Conservation (phyloP, 2,888 invertebrate genomes). For the Norana najaformis region DNA sequence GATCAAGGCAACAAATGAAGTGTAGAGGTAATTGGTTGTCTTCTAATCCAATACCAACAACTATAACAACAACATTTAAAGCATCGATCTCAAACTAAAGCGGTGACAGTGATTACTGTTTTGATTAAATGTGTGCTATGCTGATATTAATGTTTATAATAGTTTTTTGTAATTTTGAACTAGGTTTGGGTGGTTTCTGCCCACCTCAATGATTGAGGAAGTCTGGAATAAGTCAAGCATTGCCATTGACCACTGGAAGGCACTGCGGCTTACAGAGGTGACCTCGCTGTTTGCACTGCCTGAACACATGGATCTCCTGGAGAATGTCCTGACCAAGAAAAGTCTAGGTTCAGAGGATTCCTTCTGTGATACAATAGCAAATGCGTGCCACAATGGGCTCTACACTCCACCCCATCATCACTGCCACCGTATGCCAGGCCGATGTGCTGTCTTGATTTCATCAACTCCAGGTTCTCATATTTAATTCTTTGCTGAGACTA, state of each 20-base stretch:
- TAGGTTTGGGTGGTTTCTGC: slow-evolving; percentile 33
- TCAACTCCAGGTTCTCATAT: slow-evolving; percentile 60
- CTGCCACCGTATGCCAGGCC: slow-evolving; percentile 39
- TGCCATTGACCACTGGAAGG: slow-evolving; percentile 67
- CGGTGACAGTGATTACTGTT: not conserved
- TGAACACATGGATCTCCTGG: not conserved
- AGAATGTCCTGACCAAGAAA: not conserved
- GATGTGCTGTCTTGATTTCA: slow-evolving; percentile 64
- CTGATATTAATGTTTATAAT: not conserved
- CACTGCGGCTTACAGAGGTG: slow-evolving; percentile 65
- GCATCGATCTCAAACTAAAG: not conserved
- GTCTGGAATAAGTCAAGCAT: slow-evolving; percentile 42
- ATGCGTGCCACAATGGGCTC: slow-evolving; percentile 63
- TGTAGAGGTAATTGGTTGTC: not conserved
- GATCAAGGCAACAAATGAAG: not conserved
- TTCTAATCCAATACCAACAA: not conserved
- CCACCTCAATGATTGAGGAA: slow-evolving; percentile 16
- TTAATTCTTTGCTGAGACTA: not conserved
- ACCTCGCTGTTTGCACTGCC: slow-evolving; percentile 63
- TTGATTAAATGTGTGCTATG: not conserved
- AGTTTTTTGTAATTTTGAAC: slow-evolving; percentile 19
- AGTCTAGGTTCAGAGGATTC: not conserved
- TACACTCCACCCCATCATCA: slow-evolving; percentile 66
- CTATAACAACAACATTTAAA: not conserved
- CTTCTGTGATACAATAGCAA: slow-evolving; percentile 62